A percentile compares a stretch with the other conserved stretches of the same genome.
Evolutionary conservation across 1,140 invertebrate genomes (phyloP).

Genomic region (Drosophila kepulauana): DNA sequence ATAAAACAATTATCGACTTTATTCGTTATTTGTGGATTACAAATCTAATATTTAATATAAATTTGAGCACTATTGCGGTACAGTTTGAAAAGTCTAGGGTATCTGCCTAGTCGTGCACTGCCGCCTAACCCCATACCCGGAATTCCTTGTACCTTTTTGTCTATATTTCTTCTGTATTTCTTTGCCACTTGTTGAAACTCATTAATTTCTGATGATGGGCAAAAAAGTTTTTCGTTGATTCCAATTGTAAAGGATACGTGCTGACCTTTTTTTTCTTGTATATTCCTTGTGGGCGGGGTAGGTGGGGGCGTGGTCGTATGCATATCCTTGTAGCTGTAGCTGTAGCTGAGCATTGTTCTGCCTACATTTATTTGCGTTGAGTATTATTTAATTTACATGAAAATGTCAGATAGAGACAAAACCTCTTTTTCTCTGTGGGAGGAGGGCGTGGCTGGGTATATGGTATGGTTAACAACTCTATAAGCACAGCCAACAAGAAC

Average conservation of each 20-base stretch:
- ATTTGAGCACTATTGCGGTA: not conserved
- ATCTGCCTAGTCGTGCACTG: not conserved
- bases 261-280: not conserved
- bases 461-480: constrained; percentile 34
- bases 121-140: not conserved
- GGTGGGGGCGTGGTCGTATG: not conserved
- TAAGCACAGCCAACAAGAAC: constrained; percentile 30
- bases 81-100: not conserved
- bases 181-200: constrained; percentile 46
- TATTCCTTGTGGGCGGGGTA: not conserved
- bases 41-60: too few species aligned
- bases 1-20: too few species aligned
- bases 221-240: constrained; percentile 24
- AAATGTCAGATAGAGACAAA: constrained; percentile 12
- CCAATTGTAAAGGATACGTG: constrained; percentile 39
- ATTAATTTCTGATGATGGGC: constrained; percentile 37
- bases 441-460: not conserved
- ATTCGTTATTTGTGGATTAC: too few species aligned
- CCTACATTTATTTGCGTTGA: not conserved
- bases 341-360: not conserved
- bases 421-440: not conserved
- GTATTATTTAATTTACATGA: constrained; percentile 38
- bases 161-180: not conserved
- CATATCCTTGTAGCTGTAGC: not conserved
- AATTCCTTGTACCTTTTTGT: constrained; percentile 17